Conservation (phyloP, 2,888 invertebrate genomes). For the Chouioia cunea region DNA sequence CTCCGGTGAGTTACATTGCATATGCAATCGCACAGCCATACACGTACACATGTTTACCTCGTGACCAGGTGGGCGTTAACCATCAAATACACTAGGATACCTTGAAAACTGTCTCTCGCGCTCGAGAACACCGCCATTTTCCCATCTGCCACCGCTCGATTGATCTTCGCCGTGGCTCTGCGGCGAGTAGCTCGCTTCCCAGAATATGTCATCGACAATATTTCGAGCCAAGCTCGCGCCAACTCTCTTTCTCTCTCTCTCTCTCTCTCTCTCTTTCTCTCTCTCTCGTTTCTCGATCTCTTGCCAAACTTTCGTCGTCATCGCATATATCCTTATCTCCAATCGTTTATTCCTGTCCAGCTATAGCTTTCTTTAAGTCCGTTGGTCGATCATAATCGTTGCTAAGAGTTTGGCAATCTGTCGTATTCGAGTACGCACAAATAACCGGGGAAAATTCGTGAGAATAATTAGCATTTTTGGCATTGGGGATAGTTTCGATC, state of each 20-base stretch:
- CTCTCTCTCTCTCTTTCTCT: constrained; percentile 25
- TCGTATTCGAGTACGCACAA: background rate
- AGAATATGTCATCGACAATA: too few species aligned
- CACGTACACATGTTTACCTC: constrained; percentile 17
- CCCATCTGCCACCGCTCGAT: constrained; percentile 32
- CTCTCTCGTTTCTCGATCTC: constrained; percentile 17
- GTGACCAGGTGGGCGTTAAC: constrained; percentile 45
- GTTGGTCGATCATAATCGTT: constrained; percentile 18
- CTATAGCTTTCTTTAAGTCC: constrained; percentile 21
- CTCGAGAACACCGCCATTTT: constrained; percentile 39
- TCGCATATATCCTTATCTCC: background rate
- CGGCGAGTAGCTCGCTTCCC: background rate
- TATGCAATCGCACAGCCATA: background rate
- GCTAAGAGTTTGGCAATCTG: constrained; percentile 1
- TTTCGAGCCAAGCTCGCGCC: background rate
- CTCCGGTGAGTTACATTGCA: constrained; percentile 83
- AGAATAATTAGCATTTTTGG: background rate
- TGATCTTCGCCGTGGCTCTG: background rate
- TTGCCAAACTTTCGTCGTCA: background rate
- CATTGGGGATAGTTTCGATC: constrained; percentile 49
- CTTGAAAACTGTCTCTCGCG: background rate
- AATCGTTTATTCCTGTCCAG: background rate
- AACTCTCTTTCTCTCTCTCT: background rate
- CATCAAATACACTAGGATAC: background rate
- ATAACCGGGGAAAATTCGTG: background rate